A percentile compares a stretch with the other conserved stretches of the same genome.
Evolutionary conservation across 2,113 vertebrate genomes (phyloP).

Genomic region (Athene noctua): DNA sequence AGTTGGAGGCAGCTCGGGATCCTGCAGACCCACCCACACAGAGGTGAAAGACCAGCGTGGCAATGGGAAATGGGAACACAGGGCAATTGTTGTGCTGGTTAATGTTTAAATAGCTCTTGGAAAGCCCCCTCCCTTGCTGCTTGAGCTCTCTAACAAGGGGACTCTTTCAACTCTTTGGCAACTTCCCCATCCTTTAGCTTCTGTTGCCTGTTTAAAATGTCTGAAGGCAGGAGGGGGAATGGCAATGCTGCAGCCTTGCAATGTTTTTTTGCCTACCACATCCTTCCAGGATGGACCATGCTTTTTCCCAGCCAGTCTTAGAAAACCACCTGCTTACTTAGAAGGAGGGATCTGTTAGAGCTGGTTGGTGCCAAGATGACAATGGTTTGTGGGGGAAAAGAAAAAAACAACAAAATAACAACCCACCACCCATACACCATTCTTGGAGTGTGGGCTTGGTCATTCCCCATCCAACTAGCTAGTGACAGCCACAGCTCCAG

Average conservation of each 20-base stretch:
- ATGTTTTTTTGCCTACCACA: neutral
- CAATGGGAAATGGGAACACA: neutral
- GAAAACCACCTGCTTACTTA: neutral
- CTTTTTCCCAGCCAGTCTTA: neutral
- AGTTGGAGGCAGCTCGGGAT: neutral
- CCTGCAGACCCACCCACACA: neutral
- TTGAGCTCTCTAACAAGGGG: neutral
- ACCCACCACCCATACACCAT: neutral
- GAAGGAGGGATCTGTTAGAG: neutral
- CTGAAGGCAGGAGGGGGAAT: neutral
- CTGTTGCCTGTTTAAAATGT: neutral
- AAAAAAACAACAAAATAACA: neutral
- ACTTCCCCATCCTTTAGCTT: neutral
- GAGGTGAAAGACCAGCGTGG: neutral
- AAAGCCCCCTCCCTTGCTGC: neutral
- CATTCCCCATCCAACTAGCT: neutral
- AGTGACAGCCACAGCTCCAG: neutral
- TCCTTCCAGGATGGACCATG: neutral
- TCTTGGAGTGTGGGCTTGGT: neutral
- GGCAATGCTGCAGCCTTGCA: neutral
- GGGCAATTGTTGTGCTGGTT: neutral
- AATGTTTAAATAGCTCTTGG: conserved; percentile 26
- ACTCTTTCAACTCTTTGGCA: neutral
- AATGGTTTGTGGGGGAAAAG: fast-evolving
- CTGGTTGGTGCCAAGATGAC: neutral